Conservation (phyloP, 2,113 vertebrate genomes). For the Myrmophylax atrothorax region DNA sequence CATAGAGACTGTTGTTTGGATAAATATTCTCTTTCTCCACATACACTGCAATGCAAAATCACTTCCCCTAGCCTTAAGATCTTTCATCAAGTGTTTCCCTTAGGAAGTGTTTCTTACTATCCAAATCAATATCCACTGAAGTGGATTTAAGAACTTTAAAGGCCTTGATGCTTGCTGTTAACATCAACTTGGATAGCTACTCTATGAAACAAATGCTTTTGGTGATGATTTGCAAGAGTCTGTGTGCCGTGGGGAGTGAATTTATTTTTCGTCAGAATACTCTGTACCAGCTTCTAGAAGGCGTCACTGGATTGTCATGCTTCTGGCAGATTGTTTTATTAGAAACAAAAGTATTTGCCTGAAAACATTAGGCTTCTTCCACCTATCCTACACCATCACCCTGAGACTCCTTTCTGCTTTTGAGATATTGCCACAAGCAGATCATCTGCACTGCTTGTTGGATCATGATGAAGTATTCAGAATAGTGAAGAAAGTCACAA, state of each 20-base stretch:
- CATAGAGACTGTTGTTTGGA: background rate
- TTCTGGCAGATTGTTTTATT: background rate
- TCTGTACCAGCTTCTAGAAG: background rate
- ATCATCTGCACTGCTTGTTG: background rate
- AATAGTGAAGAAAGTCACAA: background rate
- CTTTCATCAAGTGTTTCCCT: constrained; percentile 2
- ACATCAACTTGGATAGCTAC: background rate
- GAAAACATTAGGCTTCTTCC: background rate
- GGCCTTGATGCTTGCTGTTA: background rate
- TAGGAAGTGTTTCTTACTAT: constrained; percentile 6
- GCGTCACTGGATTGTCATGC: background rate
- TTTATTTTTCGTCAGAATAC: background rate
- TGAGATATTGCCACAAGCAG: background rate
- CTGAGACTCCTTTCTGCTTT: background rate
- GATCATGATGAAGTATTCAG: background rate
- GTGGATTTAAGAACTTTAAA: constrained; percentile 34
- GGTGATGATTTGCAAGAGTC: background rate
- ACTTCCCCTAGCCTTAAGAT: background rate
- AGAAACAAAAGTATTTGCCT: background rate
- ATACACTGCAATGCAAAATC: background rate
- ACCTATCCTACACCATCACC: no score
- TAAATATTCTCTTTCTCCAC: constrained; percentile 9
- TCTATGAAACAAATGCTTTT: background rate
- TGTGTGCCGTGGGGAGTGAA: background rate
- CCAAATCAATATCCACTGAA: constrained; percentile 44